Evolutionary conservation across 2,888 invertebrate genomes (phyloP), one percentile per base, ranked within the genome.

Genomic region (Petrolisthes manimaculis): DNA sequence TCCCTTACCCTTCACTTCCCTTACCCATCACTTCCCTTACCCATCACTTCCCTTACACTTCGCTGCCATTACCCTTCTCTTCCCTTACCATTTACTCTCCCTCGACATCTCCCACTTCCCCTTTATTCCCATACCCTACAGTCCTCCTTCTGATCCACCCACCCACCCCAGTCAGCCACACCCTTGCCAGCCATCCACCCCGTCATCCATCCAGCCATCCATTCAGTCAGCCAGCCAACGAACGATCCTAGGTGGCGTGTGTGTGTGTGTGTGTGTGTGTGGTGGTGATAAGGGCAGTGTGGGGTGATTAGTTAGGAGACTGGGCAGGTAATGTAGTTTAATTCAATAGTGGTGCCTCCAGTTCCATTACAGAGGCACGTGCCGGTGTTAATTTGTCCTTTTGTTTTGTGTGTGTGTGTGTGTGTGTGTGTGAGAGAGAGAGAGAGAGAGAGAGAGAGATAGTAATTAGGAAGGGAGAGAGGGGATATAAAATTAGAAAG

Each of bases 291-390:
- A 14, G 78, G 78, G 67, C 51, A 78, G n/a, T n/a, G n/a, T n/a
- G 55, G 74, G 54, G 84, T 75, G 75, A 84, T 84, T 84, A 84
- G 54, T 18, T 74, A 21, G 9, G 77, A 83, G 54, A 55, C 74
- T 3, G 74, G 84, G 75, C 55, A 55, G 24, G 75, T 84, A 84
- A 84, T 71, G 75, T 55, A 74, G 53, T 84, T 84, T 84, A 77
- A 84, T 84, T 75, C 56, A 84, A 84, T 74, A 56, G 54, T 71
- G 54, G 51, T 24, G 56, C 75, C 51, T 18, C 5, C 37, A 54
- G 55, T 75, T 83, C 74, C 74, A 83, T 75, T 83, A 81, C 9
- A 9, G 24, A 12, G 1, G 5, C 5, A 61, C 14, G 14, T 12
- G 9, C 67, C 67, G 8, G n/a, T n/a, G 9, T 6, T 6, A 6